Evolutionary conservation across 2,113 vertebrate genomes (phyloP), one percentile per base, ranked within the genome.

Genomic region (Tupaia chinensis): DNA sequence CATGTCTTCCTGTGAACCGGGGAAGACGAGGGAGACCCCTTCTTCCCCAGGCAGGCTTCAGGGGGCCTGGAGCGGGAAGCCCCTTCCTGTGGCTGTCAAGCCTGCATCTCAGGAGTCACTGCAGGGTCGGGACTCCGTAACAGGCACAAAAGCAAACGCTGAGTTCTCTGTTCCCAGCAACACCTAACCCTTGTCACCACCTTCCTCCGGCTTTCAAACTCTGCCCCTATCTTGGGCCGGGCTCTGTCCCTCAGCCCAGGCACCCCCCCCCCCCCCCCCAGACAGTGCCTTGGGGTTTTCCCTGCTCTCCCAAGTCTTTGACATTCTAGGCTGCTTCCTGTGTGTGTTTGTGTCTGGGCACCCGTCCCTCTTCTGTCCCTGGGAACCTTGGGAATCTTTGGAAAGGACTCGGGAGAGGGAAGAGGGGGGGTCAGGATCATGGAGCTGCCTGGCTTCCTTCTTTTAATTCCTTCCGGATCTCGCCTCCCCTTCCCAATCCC

Each of bases 321-420:
- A 96, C 97, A 95, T 94, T 97, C 87, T 27, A 0, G 84, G 88
- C 72, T 69, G 77, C 90, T 97, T 97, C 97, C 97, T 97, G 93
- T 96, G 87, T 97, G 95, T 97, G 95, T 97, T 93, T 74, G 93
- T 83, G 25, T 60, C 53, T 84, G 77, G 20, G 77, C 54, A 93
- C 88, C 68, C 1, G 34, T 86, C 93, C 94, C 88, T 69, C 76
- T 73, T 80, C n/a, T 73, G 65, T 7, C 69, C 79, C 56, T 56
- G 80, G 95, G 91, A 91, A 94, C 54, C 66, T 74, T 90, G 96
- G 91, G 88, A 93, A 89, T 93, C 56, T 68, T 78, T 78, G 93
- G 89, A 80, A 93, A 94, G 44, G 69, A 53, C 68, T 44, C 5
- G 65, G n/a, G 17, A 44, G 44, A 44, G 44, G 44, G 44, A 44